Evolutionary conservation across 2,888 invertebrate species (phyloP), one percentile per base, ranked within the genome.

Genomic region (Hydropsyche betteni): DNA sequence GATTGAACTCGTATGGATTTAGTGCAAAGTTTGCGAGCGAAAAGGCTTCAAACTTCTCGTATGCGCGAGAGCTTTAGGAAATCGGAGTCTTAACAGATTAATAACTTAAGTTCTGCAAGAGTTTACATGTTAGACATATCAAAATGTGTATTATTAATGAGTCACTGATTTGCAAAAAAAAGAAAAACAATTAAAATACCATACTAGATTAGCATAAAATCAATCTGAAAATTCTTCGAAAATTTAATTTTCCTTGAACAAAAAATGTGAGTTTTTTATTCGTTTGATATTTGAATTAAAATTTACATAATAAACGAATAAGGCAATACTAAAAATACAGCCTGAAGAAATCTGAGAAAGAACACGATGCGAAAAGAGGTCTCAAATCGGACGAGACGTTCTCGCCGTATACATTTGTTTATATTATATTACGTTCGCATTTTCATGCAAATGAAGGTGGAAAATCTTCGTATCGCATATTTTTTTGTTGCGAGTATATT

Each of bases 251-350:
- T n/a, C n/a, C 51, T 12, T 12, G n/a, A 12, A 1, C n/a, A 51
- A 51, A 51, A 61, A 10, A 61, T 10, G 12, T 8, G 50, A 12
- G 51, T 69, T 51, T 69, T 68, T 36, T 61, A 36, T 68, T 33
- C 52, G 61, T 61, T 61, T 61, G 69, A 51, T 51, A 69, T 51
- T 69, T 69, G 69, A 69, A 69, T 69, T 69, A 51, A 33, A 69
- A 69, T 69, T 69, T 69, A 33, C 52, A 50, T 51, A 69, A 69
- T 69, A 69, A 69, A 51, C 69, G 69, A 51, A 69, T n/a, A 34
- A 69, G 51, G 24, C 12, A 51, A 51, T 51, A 69, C 69, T 7
- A 51, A 24, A 69, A 51, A 51, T 51, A 69, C 69, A 7, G 5
- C 10, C 24, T 24, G 24, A 24, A 24, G 24, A 24, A 24, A 24